Evolutionary conservation across 2,888 invertebrate species (phyloP), one percentile per base, ranked within the genome.

Genomic region (Fissipunctia ypsillon): DNA sequence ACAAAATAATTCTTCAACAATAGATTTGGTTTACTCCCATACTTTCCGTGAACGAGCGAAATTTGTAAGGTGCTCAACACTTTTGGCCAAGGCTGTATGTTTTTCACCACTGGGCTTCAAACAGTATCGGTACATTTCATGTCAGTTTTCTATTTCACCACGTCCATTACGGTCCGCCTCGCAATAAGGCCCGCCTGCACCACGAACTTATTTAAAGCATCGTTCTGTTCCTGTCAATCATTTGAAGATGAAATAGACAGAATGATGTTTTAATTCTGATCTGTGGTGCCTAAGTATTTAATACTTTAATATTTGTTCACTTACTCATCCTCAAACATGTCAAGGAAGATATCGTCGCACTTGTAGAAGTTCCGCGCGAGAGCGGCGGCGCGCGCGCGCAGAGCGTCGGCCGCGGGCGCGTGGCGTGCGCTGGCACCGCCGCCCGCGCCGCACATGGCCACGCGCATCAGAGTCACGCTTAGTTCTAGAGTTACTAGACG

Each of bases 311-410:
- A 57, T 3, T 25, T 12, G 7, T 31, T 31, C 0, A 96, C 96
- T 94, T 88, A 97, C 97, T 99, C 99, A 93, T 99, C 99, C 94
- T 99, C 99, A 93, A 99, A 99, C 97, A 99, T 98, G 92, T 99
- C 99, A 74, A 99, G 96, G 95, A 99, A 99, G 88, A 99, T 99
- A 91, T 99, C 99, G 95, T 99, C 99, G 88, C 98, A 98, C 97
- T 99, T 99, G 94, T 99, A 99, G 94, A 99, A 99, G 96, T 98
- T 99, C 64, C 99, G 97, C 22, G 99, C 97, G 45, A 98, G 96
- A 0, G 98, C 97, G 67, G 98, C 98, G 84, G 99, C 98, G 97
- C 89, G 97, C 94, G 93, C 98, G 97, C 85, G 98, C 96, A 87
- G 97, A 94, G 84, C 89, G 89, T 94, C 96, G 3, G 91, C 93